Evolutionary conservation across 1,140 invertebrate genomes (phyloP).

Genomic region (Aricia agestis): DNA sequence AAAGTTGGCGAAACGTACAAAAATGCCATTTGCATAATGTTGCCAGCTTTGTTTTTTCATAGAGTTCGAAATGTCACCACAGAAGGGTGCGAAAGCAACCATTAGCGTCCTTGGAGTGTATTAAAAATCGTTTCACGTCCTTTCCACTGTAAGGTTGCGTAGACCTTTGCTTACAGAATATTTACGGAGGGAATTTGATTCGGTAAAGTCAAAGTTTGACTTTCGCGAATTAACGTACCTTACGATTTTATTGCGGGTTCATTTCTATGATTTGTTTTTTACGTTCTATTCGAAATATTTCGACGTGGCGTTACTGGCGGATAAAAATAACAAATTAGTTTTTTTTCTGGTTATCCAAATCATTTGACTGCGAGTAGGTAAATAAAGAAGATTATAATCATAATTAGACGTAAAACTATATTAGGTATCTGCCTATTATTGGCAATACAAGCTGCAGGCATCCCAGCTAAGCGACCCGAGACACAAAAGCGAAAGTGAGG

Average conservation of each 20-base stretch:
- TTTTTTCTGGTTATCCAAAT: no score
- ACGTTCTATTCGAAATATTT: no score
- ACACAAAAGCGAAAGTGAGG: conserved; percentile 19
- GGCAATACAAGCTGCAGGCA: not conserved
- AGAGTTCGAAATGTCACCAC: conserved; percentile 74
- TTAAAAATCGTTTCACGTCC: conserved; percentile 69
- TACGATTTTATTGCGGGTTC: not conserved
- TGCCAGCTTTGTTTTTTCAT: conserved; percentile 71
- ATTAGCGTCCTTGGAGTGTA: conserved; percentile 66
- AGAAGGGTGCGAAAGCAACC: conserved; percentile 66
- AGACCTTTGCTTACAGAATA: conserved; percentile 19
- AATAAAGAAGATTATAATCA: not conserved
- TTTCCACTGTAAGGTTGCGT: conserved; percentile 67
- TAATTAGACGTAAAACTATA: conserved; percentile 3
- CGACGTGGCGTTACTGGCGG: no score
- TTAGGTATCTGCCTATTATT: not conserved
- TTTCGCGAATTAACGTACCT: not conserved
- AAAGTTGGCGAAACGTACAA: conserved; percentile 68
- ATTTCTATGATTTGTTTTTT: not conserved
- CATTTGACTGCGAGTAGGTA: not conserved
- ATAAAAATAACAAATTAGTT: no score
- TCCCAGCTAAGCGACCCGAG: not conserved
- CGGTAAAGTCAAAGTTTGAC: not conserved
- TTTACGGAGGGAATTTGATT: not conserved
- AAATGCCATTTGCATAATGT: conserved; percentile 75